These are phyloP conservation scores for Myripristis jacobus DNA, from an alignment of 2,797 vertebrate species.

Conservation along the genomic window DNA sequence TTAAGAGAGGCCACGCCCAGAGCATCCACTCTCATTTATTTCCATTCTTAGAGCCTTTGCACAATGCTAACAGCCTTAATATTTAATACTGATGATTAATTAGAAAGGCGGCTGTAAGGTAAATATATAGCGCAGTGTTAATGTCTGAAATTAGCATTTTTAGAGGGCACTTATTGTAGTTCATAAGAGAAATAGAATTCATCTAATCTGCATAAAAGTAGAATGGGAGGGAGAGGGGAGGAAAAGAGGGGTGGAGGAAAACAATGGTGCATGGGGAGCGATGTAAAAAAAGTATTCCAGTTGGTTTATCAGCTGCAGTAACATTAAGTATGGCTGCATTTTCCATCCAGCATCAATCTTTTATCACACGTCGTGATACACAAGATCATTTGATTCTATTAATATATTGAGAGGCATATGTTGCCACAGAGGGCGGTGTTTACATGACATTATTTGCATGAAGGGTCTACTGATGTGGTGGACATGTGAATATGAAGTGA, in stretches of 20 bases:
- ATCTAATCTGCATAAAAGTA: slow-evolving; percentile 23
- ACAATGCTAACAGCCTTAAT: slow-evolving; percentile 25
- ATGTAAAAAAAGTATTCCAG: neutral
- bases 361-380: slow-evolving; percentile 16
- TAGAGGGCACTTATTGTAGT: slow-evolving; percentile 4
- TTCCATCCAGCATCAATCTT: neutral
- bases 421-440: neutral
- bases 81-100: slow-evolving; percentile 58
- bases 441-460: neutral
- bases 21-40: slow-evolving; percentile 36
- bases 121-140: slow-evolving; percentile 41
- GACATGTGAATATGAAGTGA: neutral
- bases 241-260: neutral
- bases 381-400: neutral
- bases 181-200: slow-evolving; percentile 15
- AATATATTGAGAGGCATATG: neutral
- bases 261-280: neutral
- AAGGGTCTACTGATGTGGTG: too few relatives aligned
- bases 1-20: slow-evolving; percentile 43
- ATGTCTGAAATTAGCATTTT: slow-evolving; percentile 51
- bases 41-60: slow-evolving; percentile 41
- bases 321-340: slow-evolving; percentile 8
- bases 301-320: slow-evolving; percentile 16
- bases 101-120: slow-evolving; percentile 51
- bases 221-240: neutral